A percentile compares a stretch with the other conserved stretches of the same genome.
These are phyloP conservation scores for Odontamblyopus rebecca DNA, from an alignment of 2,797 vertebrate species.

Conservation along the genomic window DNA sequence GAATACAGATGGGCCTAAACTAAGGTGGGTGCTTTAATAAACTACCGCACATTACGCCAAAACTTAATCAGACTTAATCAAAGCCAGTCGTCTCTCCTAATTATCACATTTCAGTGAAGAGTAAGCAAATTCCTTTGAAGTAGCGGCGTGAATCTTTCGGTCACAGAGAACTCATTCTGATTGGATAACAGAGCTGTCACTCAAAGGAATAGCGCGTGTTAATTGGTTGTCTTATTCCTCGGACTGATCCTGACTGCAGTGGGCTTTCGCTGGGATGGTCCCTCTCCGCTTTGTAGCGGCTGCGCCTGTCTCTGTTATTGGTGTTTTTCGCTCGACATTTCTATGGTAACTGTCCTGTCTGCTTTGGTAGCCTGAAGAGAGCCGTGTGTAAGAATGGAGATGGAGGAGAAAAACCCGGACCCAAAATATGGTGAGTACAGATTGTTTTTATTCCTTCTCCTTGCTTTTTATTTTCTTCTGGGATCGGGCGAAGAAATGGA, in stretches of 20 bases:
- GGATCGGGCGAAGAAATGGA: slow-evolving; percentile 55
- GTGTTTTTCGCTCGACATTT: slow-evolving; percentile 57
- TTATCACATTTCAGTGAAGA: neutral
- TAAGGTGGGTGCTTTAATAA: neutral
- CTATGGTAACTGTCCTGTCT: slow-evolving; percentile 68
- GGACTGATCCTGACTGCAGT: slow-evolving; percentile 32
- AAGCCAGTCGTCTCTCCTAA: too few relatives aligned
- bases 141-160: slow-evolving; percentile 5
- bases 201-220: neutral
- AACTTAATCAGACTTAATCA: neutral
- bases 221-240: slow-evolving; percentile 59
- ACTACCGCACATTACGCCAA: neutral
- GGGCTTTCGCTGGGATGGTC: slow-evolving; percentile 37
- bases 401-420: slow-evolving; percentile 75
- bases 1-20: too few relatives aligned
- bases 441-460: neutral
- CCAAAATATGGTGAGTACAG: slow-evolving; percentile 74
- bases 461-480: slow-evolving; percentile 24
- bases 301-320: slow-evolving; percentile 36
- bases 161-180: slow-evolving; percentile 13
- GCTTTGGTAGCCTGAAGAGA: slow-evolving; percentile 42
- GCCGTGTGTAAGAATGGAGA: slow-evolving; percentile 65
- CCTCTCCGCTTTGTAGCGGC: neutral
- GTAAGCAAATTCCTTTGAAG: slow-evolving; percentile 50
- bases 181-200: slow-evolving; percentile 45